These are phyloP conservation scores for Leptatherina wallacei DNA, from an alignment of 2,797 vertebrate species.

Conservation along the genomic window DNA sequence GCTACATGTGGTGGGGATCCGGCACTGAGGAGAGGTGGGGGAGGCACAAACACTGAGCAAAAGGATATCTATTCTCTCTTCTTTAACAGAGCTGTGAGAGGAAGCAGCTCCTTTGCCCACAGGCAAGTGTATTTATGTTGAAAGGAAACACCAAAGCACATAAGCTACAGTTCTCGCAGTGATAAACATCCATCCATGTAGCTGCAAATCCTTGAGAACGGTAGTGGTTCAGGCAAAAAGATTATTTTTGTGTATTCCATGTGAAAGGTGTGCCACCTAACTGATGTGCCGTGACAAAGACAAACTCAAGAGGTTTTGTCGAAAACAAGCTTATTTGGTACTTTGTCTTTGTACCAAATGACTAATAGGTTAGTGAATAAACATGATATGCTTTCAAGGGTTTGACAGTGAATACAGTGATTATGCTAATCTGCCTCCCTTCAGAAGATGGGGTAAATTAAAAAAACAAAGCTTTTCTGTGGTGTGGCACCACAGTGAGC, in stretches of 20 bases:
- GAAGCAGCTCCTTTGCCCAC: conserved; percentile 62
- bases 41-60: conserved; percentile 49
- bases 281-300: conserved; percentile 31
- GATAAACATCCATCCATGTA: conserved; percentile 44
- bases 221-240: conserved; percentile 6
- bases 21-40: conserved; percentile 55
- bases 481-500: conserved; percentile 34
- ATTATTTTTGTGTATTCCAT: conserved; percentile 9
- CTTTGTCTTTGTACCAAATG: conserved; percentile 62
- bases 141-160: conserved; percentile 58
- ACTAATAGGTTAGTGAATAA: conserved; percentile 72
- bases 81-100: conserved; percentile 49
- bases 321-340: conserved; percentile 50
- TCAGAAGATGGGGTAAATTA: conserved; percentile 48
- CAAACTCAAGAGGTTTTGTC: conserved; percentile 47
- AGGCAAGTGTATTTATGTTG: conserved; percentile 72
- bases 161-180: conserved; percentile 39
- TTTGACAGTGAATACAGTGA: conserved; percentile 71
- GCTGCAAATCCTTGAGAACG: conserved; percentile 24
- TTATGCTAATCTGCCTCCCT: conserved; percentile 72
- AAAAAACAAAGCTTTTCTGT: conserved; percentile 62
- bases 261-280: conserved; percentile 50
- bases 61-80: conserved; percentile 61
- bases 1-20: conserved; percentile 64
- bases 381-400: conserved; percentile 67